Evolutionary conservation across 2,888 invertebrate species (phyloP).

Genomic region (Muschampia plurimacula): DNA sequence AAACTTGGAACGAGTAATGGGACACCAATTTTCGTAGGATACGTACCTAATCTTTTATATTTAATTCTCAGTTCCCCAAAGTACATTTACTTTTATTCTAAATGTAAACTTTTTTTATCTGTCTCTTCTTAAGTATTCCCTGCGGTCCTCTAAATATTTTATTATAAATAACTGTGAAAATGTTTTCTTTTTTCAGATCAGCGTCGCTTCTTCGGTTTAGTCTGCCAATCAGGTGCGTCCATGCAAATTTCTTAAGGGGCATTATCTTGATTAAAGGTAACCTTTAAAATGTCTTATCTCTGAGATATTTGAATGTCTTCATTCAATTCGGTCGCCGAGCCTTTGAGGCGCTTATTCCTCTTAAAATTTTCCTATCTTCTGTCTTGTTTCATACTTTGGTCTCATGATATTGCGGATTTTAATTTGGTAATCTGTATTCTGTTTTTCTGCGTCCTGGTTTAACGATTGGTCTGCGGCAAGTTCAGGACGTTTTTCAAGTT

Average conservation of each 20-base stretch:
- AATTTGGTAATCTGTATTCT: conserved; percentile 34
- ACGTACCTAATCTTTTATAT: background rate
- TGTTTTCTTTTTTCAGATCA: conserved; percentile 33
- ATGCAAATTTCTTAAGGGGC: conserved; percentile 39
- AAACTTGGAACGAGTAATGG: too few species aligned
- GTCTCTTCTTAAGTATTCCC: conserved; percentile 22
- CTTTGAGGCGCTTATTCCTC: conserved; percentile 27
- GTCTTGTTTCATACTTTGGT: conserved; percentile 33
- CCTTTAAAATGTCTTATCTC: conserved; percentile 39
- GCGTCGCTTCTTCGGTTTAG: conserved; percentile 18
- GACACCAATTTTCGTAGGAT: too few species aligned
- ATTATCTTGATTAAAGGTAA: conserved; percentile 40
- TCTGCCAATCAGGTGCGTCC: conserved; percentile 37
- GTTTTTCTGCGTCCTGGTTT: conserved; percentile 5
- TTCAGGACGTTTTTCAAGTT: background rate
- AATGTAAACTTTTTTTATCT: conserved; percentile 20
- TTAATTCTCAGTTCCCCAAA: background rate
- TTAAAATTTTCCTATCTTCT: conserved; percentile 33
- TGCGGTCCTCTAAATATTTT: conserved; percentile 19
- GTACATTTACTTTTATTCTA: conserved; percentile 5
- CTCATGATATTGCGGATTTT: conserved; percentile 29
- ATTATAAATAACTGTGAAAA: conserved; percentile 24
- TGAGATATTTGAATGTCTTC: conserved; percentile 37
- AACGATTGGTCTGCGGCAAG: conserved; percentile 4
- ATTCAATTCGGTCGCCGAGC: conserved; percentile 32